Conservation (phyloP, 2,113 vertebrate species). For the Labeo catla region DNA sequence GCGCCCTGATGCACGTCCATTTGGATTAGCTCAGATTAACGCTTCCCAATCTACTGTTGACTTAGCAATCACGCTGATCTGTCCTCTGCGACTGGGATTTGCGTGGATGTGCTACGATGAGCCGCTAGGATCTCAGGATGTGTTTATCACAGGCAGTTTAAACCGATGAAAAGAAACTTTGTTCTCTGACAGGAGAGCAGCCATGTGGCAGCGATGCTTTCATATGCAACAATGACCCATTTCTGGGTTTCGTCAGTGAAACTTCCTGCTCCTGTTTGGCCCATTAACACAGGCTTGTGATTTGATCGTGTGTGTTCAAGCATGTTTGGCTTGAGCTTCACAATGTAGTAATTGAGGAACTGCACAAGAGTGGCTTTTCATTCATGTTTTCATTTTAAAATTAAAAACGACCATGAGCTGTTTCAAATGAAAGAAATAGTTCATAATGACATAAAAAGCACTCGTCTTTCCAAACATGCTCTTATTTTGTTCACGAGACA, state of each 20-base stretch:
- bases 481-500: background rate
- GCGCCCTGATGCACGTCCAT: slow-evolving; percentile 37
- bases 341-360: background rate
- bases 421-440: background rate
- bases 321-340: slow-evolving; percentile 20
- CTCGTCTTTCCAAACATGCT: background rate
- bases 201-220: slow-evolving; percentile 54
- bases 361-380: background rate
- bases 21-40: slow-evolving; percentile 45
- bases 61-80: slow-evolving; percentile 1
- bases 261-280: background rate
- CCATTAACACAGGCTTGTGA: background rate
- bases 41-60: background rate
- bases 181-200: slow-evolving; percentile 29
- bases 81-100: background rate
- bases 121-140: background rate
- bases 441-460: background rate
- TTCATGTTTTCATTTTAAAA: background rate
- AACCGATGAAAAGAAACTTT: slow-evolving; percentile 36
- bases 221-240: slow-evolving; percentile 49
- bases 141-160: slow-evolving; percentile 14
- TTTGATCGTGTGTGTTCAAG: background rate
- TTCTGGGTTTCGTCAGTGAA: slow-evolving; percentile 44
- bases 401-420: background rate
- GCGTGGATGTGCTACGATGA: background rate